phyloP scores from a whole-genome alignment of 1,140 invertebrate species.

The Drosophila ogumai region DNA sequence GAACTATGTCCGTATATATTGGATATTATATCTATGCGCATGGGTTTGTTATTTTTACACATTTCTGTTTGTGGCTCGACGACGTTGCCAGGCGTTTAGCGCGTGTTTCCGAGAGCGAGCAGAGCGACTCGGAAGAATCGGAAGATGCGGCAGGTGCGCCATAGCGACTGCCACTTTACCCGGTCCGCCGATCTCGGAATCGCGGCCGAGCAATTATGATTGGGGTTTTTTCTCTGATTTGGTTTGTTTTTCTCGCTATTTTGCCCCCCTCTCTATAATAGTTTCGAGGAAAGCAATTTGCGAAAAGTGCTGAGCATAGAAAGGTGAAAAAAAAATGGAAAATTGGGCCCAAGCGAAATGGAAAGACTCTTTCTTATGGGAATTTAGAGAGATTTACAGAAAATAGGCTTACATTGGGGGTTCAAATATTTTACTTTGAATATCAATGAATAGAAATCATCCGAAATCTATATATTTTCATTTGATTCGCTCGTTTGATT shows the following conservation, averaged over 20 bases:
- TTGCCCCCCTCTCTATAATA: conserved; percentile 9
- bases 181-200: conserved; percentile 24
- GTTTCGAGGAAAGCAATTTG: conserved; percentile 32
- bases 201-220: conserved; percentile 45
- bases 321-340: not conserved
- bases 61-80: conserved; percentile 40
- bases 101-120: conserved; percentile 45
- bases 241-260: conserved; percentile 21
- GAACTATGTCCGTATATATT: conserved; percentile 33
- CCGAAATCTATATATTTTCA: not conserved
- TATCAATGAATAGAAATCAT: not conserved
- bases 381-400: not conserved
- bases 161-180: conserved; percentile 63
- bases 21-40: conserved; percentile 39
- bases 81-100: conserved; percentile 38
- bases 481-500: not conserved
- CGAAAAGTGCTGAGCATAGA: conserved; percentile 12
- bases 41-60: conserved; percentile 73
- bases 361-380: conserved; percentile 2
- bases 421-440: too few species aligned
- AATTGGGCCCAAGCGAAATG: not conserved
- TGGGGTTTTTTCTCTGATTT: conserved; percentile 17
- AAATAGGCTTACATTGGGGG: too few species aligned
- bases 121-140: conserved; percentile 6
- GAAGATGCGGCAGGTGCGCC: conserved; percentile 70